These are phyloP conservation scores for Nerophis lumbriciformis DNA, from an alignment of 2,113 vertebrate species.

Conservation along the genomic window DNA sequence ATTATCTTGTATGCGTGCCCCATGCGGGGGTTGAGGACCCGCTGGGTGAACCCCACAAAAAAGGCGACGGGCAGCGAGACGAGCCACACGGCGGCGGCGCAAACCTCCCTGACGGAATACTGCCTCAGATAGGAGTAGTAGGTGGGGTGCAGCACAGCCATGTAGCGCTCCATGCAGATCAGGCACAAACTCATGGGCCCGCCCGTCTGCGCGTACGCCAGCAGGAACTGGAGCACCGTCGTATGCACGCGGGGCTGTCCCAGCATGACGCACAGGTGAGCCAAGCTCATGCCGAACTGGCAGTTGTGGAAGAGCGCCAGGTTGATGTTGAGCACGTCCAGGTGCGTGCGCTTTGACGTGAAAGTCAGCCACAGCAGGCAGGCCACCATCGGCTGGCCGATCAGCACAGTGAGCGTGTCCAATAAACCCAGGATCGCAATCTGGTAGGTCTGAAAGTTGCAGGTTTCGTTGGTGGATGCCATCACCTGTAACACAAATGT, in stretches of 20 bases:
- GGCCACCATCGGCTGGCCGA: constrained; percentile 21
- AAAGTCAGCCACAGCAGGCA: constrained; percentile 25
- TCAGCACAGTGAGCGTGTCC: neutral
- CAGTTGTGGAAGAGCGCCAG: constrained; percentile 32
- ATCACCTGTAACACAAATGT: neutral
- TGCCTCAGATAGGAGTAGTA: constrained; percentile 39
- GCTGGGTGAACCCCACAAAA: rapidly evolving
- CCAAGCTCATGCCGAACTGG: neutral
- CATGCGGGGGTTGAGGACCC: too few species aligned
- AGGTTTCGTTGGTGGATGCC: neutral
- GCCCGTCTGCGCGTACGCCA: constrained; percentile 18
- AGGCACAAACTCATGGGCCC: constrained; percentile 28
- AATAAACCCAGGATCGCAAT: rapidly evolving
- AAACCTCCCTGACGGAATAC: constrained; percentile 31
- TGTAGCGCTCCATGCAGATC: constrained; percentile 46
- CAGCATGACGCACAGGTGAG: neutral
- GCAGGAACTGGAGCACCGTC: neutral
- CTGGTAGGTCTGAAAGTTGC: rapidly evolving
- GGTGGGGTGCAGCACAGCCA: constrained; percentile 43
- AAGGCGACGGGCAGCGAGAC: rapidly evolving
- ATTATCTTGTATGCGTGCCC: rapidly evolving
- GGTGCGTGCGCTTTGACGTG: constrained; percentile 11
- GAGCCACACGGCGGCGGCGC: constrained; percentile 24
- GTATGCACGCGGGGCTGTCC: rapidly evolving
- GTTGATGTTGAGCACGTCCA: constrained; percentile 33